Evolutionary conservation across 2,797 vertebrate genomes (phyloP), one percentile per base, ranked within the genome.

Genomic region (Pseudomugil gertrudae): DNA sequence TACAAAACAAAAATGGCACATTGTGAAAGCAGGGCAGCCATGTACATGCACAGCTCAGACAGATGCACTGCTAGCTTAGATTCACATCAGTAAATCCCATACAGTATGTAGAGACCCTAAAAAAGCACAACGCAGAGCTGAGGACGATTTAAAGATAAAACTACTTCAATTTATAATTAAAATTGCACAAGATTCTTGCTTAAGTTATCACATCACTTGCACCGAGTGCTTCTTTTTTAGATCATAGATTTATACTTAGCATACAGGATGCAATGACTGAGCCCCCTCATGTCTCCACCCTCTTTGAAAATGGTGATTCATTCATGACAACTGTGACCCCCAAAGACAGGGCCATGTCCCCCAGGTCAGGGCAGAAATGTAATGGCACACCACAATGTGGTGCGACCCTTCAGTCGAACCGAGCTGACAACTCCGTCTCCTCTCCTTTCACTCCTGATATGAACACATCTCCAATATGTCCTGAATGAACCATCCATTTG

Each of bases 1-100:
- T 98, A 99, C 97, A 99, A 95, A 96, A 96, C 95, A 95, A 95
- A 51, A 96, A 98, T 97, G 96, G 96, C 97, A 98, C 96, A 95
- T 95, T 95, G 94, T 96, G 95, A 96, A 94, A 95, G 95, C 93
- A 95, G 96, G 95, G 85, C 87, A 87, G 87, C 87, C 84, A 95
- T 95, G 90, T 94, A 95, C 96, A 96, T 96, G 96, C 96, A 94
- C 89, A 95, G 93, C 90, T 95, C 94, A 94, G 91, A 93, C 90
- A 81, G 92, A 87, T 93, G 85, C 90, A 91, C 87, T 87, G 85
- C 91, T 87, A 68, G 66, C 69, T 84, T 75, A 40, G 66, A 83
- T 74, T 76, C 60, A 74, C 69, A 76, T 66, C 66, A 79, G 58
- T 80, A 80, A 79, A 81, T 56, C 38, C 74, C 69, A 77, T 70